A percentile compares a stretch with the other conserved stretches of the same genome.
phyloP scores from a whole-genome alignment of 2,888 invertebrate species.

The Thera obeliscata region DNA sequence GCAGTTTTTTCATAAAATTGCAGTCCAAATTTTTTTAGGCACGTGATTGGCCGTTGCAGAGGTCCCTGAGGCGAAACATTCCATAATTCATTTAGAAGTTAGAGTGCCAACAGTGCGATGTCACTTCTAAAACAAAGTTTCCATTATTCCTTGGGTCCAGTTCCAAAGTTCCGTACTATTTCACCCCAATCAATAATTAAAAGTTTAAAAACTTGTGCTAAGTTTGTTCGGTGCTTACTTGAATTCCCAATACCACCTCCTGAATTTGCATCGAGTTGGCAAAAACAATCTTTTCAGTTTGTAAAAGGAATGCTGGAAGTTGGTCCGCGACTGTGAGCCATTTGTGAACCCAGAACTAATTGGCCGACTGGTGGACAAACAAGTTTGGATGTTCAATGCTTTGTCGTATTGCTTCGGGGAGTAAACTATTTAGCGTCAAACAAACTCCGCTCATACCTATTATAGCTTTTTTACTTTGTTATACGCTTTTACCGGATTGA shows the following conservation, averaged over 20 bases:
- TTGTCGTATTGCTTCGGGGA: constrained; percentile 14
- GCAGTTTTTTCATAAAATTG: no score
- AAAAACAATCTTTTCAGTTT: constrained; percentile 41
- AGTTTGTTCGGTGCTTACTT: constrained; percentile 42
- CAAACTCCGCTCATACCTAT: neutral
- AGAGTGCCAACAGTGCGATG: constrained; percentile 1
- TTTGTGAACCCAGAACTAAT: constrained; percentile 37
- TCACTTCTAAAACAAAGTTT: constrained; percentile 11
- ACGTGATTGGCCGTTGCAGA: no score
- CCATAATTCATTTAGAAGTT: constrained; percentile 1
- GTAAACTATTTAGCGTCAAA: constrained; percentile 8
- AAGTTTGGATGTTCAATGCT: constrained; percentile 14
- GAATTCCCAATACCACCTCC: constrained; percentile 36
- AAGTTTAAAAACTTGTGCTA: constrained; percentile 50
- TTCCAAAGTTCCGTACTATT: constrained; percentile 32
- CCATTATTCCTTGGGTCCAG: constrained; percentile 7
- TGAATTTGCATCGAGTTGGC: constrained; percentile 42
- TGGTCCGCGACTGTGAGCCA: constrained; percentile 35
- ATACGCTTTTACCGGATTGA: neutral
- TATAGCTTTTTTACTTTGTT: constrained; percentile 1
- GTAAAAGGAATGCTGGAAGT: constrained; percentile 39
- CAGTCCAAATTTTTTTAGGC: no score
- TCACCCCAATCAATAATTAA: constrained; percentile 53
- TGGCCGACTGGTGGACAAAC: constrained; percentile 33
- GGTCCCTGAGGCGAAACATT: neutral